Evolutionary conservation across 1,140 invertebrate species (phyloP), one percentile per base, ranked within the genome.

Genomic region (Andricus grossulariae): DNA sequence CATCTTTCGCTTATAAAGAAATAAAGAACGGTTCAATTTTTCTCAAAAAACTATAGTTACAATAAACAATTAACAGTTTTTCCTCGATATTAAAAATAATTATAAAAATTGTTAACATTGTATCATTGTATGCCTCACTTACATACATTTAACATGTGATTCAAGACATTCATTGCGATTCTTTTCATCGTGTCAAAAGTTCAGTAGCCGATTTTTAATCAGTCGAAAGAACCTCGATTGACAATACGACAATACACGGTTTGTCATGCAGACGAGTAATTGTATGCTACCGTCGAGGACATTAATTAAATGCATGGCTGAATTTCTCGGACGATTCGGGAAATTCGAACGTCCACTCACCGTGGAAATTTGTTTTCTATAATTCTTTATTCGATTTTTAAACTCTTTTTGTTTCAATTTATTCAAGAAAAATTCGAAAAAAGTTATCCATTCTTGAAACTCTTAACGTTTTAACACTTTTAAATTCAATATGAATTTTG

Each of bases 291-390:
- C 39, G 19, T 60, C 60, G 52, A 71, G 78, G 75, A 73, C 66
- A 49, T 25, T 19, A 76, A 70, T 78, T 75, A 45, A 45, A 45
- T 76, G 79, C 79, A 79, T 80, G 79, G 70, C 19, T 80, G 74
- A 74, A 66, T 77, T 80, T 83, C 82, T 83, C 77, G 73, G 77
- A 81, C 79, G 45, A 3, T 71, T 51, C 52, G 60, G 51, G 45
- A 82, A 55, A 79, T 50, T 54, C 49, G 51, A 72, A 51, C 51
- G 75, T 39, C 70, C 21, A 74, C 19, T 19, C 50, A 52, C 50
- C 5, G 25, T 16, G n/a, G 25, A 75, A 16, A 50, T 75, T 50
- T 50, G 11, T 51, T 66, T 19, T 71, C 19, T n/a, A 50, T 70
- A 54, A 60, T 66, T 51, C 45, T 16, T 12, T 25, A 73, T 45